Conservation (phyloP, 2,113 vertebrate genomes). For the Dasyprocta punctata region DNA sequence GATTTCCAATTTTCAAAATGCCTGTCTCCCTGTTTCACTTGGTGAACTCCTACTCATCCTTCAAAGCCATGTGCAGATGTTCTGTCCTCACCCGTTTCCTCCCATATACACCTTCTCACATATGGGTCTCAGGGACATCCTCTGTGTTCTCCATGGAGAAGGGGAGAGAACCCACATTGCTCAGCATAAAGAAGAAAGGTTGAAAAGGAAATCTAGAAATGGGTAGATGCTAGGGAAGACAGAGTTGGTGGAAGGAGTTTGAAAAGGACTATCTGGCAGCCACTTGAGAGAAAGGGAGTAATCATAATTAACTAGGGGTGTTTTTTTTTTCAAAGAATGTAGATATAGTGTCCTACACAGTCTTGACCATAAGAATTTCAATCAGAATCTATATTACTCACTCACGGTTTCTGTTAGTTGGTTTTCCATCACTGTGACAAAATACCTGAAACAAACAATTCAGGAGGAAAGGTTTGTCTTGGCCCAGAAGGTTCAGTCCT, state of each 20-base stretch:
- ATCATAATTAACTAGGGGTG: neutral
- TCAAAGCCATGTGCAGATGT: neutral
- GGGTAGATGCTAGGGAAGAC: neutral
- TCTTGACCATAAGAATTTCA: rapidly evolving
- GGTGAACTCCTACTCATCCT: neutral
- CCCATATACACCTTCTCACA: neutral
- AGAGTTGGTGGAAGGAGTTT: neutral
- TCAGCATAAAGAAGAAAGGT: neutral
- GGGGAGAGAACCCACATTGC: neutral
- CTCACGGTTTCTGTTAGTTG: neutral
- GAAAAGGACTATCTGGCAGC: rapidly evolving
- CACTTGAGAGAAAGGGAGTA: too few species aligned
- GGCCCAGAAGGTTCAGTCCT: neutral
- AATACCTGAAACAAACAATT: neutral
- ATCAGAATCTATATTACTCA: neutral
- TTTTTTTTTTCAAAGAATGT: neutral
- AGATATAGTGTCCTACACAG: rapidly evolving
- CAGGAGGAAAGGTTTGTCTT: neutral
- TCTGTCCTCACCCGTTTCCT: neutral
- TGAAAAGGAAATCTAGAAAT: too few species aligned
- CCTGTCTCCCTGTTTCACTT: neutral
- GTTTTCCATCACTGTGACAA: neutral
- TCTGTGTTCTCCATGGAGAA: neutral
- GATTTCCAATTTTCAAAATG: neutral
- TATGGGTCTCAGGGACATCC: too few species aligned